Conservation (phyloP, 2,888 invertebrate species). For the Hirtodrosophila histrioides region DNA sequence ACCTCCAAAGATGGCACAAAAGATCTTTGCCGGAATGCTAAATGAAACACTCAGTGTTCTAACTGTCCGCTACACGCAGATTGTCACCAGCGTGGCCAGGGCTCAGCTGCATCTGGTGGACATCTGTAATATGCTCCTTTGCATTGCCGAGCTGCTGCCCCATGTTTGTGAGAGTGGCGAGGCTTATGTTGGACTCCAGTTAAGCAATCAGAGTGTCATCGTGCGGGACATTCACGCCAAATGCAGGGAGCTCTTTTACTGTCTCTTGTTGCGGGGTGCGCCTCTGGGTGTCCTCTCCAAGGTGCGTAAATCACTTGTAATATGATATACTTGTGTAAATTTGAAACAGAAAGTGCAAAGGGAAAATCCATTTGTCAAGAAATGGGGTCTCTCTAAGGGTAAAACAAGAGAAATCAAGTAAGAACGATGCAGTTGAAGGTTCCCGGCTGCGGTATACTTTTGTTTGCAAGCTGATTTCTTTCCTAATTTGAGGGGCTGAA, state of each 20-base stretch:
- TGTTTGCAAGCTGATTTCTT: no score
- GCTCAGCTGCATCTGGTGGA: conserved; percentile 88
- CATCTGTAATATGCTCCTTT: conserved; percentile 90
- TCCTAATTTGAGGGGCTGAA: no score
- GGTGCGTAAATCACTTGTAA: conserved; percentile 84
- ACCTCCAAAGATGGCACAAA: conserved; percentile 94
- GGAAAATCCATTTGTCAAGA: no score
- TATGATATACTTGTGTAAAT: no score
- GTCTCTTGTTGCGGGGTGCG: conserved; percentile 90
- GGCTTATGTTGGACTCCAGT: conserved; percentile 86
- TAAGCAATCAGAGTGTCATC: conserved; percentile 87
- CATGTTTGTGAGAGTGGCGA: conserved; percentile 88
- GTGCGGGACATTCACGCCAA: conserved; percentile 93
- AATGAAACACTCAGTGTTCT: conserved; percentile 93
- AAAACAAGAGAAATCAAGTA: no score
- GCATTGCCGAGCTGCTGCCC: conserved; percentile 90
- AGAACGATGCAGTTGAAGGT: no score
- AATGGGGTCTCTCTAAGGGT: no score
- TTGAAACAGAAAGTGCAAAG: no score
- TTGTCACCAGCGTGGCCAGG: conserved; percentile 87
- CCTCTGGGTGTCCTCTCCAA: conserved; percentile 91
- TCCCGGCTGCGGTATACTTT: no score
- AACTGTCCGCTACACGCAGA: conserved; percentile 92
- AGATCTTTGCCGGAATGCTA: conserved; percentile 93
- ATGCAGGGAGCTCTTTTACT: conserved; percentile 91